phyloP scores from a whole-genome alignment of 2,113 vertebrate genomes.

The Panthera leo region DNA sequence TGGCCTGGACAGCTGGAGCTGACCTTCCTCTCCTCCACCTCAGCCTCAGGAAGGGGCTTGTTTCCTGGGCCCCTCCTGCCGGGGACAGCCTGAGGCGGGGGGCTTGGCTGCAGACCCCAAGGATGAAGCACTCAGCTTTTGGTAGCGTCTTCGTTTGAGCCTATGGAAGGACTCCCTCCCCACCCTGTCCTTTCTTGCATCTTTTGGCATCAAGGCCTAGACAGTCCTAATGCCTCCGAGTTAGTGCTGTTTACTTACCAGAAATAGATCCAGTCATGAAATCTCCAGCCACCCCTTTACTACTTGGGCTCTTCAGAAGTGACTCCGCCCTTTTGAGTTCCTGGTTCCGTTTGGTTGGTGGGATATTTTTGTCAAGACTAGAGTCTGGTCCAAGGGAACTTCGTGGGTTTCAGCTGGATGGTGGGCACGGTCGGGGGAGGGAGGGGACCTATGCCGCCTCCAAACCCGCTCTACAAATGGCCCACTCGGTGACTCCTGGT shows the following conservation, averaged over 20 bases:
- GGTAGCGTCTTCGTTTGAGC: background rate
- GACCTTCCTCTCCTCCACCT: too few species aligned
- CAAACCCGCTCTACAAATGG: slow-evolving; percentile 59
- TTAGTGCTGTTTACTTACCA: background rate
- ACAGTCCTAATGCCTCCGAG: background rate
- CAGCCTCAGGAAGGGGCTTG: background rate
- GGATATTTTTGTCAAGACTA: background rate
- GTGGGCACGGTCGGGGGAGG: background rate
- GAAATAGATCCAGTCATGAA: too few species aligned
- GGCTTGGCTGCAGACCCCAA: background rate
- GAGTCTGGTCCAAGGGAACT: background rate
- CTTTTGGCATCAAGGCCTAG: background rate
- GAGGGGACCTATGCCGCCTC: background rate
- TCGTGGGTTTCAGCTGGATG: background rate
- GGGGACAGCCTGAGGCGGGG: background rate
- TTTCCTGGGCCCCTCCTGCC: background rate
- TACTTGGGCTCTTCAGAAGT: background rate
- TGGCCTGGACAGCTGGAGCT: too few species aligned
- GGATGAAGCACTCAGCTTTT: background rate
- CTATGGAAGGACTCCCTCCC: background rate
- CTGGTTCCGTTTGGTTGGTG: background rate
- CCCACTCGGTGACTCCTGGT: slow-evolving; percentile 69
- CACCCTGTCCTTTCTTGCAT: background rate
- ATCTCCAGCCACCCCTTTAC: background rate
- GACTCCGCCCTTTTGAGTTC: background rate